Evolutionary conservation across 2,113 vertebrate species (phyloP).

Genomic region (Perca fluviatilis): DNA sequence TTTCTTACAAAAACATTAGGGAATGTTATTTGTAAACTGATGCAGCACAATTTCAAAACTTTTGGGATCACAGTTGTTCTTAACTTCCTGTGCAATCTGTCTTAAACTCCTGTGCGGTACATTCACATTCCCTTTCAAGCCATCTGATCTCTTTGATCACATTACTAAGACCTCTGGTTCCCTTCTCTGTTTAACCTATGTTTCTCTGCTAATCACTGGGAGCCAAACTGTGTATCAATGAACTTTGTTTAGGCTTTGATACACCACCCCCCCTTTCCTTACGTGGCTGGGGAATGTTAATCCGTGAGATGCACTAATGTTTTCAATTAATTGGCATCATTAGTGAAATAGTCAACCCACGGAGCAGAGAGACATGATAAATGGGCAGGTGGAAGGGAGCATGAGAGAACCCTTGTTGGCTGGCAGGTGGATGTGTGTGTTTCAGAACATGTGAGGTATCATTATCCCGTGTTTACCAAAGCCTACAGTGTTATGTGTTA

Average conservation of each 20-base stretch:
- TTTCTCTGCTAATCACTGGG: constrained; percentile 70
- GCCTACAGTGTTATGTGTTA: constrained; percentile 37
- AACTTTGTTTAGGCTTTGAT: constrained; percentile 75
- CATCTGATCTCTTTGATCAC: constrained; percentile 60
- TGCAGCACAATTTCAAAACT: constrained; percentile 5
- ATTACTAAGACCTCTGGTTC: constrained; percentile 39
- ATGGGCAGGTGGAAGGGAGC: constrained; percentile 68
- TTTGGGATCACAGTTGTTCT: background rate
- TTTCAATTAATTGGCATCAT: constrained; percentile 86
- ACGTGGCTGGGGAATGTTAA: constrained; percentile 70
- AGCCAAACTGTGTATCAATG: constrained; percentile 52
- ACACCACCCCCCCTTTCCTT: constrained; percentile 15
- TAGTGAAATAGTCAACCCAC: constrained; percentile 76
- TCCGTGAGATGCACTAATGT: constrained; percentile 77
- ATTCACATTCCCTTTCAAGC: constrained; percentile 36
- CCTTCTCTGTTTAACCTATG: constrained; percentile 73
- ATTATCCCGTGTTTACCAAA: constrained; percentile 57
- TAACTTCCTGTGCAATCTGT: background rate
- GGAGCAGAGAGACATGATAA: constrained; percentile 69
- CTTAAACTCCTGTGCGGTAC: constrained; percentile 3
- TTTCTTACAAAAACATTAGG: background rate
- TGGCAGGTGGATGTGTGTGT: constrained; percentile 57
- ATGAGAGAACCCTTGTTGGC: constrained; percentile 56
- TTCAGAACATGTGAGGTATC: constrained; percentile 54
- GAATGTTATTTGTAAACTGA: background rate